A percentile compares a stretch with the other conserved stretches of the same genome.
Evolutionary conservation across 2,888 invertebrate species (phyloP).

Genomic region (Mantis religiosa): DNA sequence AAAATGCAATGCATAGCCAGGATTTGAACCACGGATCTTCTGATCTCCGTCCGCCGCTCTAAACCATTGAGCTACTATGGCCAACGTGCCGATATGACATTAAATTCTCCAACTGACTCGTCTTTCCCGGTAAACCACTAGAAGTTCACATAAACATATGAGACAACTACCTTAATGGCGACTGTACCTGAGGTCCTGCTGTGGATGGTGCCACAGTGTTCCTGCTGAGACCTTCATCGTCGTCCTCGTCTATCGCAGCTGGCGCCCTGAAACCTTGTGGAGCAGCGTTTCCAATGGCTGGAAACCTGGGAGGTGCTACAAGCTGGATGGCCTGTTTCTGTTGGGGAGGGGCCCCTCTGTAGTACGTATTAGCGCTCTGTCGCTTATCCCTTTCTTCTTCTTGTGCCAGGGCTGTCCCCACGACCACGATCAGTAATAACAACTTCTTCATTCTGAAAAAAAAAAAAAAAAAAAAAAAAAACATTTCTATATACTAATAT

Average conservation of each 20-base stretch:
- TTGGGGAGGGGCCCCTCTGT: constrained; percentile 28
- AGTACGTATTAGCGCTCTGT: constrained; percentile 33
- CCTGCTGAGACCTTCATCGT: constrained; percentile 33
- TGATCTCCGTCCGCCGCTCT: too few species aligned
- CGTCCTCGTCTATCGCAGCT: constrained; percentile 34
- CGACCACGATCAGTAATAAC: background rate
- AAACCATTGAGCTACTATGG: too few species aligned
- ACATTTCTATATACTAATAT: too few species aligned
- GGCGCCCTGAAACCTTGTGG: constrained; percentile 37
- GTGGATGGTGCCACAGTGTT: constrained; percentile 26
- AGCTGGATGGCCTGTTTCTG: background rate
- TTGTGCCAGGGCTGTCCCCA: background rate
- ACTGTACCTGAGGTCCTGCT: background rate
- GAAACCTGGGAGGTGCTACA: background rate
- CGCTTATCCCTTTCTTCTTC: constrained; percentile 33
- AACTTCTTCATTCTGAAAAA: constrained; percentile 2
- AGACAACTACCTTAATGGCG: too few species aligned
- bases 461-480: too few species aligned
- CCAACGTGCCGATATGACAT: too few species aligned
- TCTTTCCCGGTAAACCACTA: too few species aligned
- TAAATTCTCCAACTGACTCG: too few species aligned
- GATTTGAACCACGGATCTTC: too few species aligned
- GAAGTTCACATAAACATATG: too few species aligned
- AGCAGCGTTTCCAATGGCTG: constrained; percentile 20
- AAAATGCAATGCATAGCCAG: too few species aligned